Evolutionary conservation across 2,113 vertebrate genomes (phyloP), one percentile per base, ranked within the genome.

Genomic region (Sapajus apella): DNA sequence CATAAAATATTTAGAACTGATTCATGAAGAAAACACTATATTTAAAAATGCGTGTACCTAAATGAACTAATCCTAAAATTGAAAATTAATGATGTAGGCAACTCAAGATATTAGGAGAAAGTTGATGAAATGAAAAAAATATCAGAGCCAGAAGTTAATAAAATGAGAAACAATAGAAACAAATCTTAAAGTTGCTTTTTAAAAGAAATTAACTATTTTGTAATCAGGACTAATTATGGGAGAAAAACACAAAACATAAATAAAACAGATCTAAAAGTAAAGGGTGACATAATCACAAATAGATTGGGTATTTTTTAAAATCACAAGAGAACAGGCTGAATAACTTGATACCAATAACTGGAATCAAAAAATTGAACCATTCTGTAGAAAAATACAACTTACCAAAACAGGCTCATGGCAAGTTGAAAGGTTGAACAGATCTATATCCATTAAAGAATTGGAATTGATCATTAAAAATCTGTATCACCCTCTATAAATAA

Each of bases 1-100:
- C 37, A 92, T 75, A 85, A 92, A 92, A 92, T 47, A 92, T 92
- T 75, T 92, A 40, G 45, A 76, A 84, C 16, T 47, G 52, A 32
- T 76, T 50, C 70, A 82, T 81, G 47, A 93, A 68, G 52, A 66
- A 92, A 92, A 93, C 27, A 61, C 21, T 83, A 35, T 45, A 85
- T 52, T 87, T 87, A 58, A 68, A 87, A 87, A 79, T 79, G 14
- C n/a, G 13, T 56, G 13, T 3, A 70, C 20, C 27, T 68, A 87
- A 79, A 79, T 87, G n/a, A 87, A 87, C n/a, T 20, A 92, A 92
- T 75, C 37, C 68, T 93, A 30, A 79, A 93, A 87, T 20, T 43
- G 37, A 68, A 64, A 86, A 86, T 32, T 86, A 72, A 72, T 72
- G 68, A 83, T 37, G 18, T 32, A 43, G 55, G 40, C 12, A 30